phyloP scores from a whole-genome alignment of 2,888 invertebrate species.

The Brenthis ino region DNA sequence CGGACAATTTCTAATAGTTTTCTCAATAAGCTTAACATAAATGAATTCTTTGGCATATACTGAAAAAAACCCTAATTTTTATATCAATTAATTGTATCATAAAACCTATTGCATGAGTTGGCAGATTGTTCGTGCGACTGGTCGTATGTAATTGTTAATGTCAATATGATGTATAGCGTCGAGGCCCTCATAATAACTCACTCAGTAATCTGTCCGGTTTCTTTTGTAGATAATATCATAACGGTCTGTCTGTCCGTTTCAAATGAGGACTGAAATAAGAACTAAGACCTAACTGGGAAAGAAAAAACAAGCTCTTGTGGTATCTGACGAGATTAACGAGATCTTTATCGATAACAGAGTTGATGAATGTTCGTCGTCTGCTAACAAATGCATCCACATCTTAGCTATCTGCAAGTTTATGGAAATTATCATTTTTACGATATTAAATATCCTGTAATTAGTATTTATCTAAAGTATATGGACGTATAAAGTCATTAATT shows the following conservation, averaged over 20 bases:
- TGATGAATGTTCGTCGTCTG: slow-evolving; percentile 11
- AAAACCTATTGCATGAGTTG: not conserved
- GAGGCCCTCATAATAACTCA: slow-evolving; percentile 27
- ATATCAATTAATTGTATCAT: not conserved
- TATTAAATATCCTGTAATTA: not conserved
- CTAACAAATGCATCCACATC: not conserved
- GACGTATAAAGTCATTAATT: too few relatives aligned
- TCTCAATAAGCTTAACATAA: too few relatives aligned
- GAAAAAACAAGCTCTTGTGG: slow-evolving; percentile 17
- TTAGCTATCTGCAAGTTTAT: not conserved
- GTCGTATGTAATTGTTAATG: slow-evolving; percentile 27
- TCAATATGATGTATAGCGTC: slow-evolving; percentile 25
- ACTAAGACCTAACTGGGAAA: slow-evolving; percentile 2
- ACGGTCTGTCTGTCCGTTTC: slow-evolving; percentile 18
- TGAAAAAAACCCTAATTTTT: too few relatives aligned
- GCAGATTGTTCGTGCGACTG: slow-evolving; percentile 12
- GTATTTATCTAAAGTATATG: too few relatives aligned
- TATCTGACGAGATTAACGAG: slow-evolving; percentile 18
- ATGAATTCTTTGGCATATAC: too few relatives aligned
- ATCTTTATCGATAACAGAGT: slow-evolving; percentile 11
- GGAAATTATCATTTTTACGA: slow-evolving; percentile 7
- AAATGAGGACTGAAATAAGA: slow-evolving; percentile 18
- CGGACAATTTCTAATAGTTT: too few relatives aligned
- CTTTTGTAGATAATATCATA: slow-evolving; percentile 19
- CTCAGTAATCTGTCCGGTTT: slow-evolving; percentile 29